Conservation (phyloP, 2,113 vertebrate species). For the Saguinus imperator region DNA sequence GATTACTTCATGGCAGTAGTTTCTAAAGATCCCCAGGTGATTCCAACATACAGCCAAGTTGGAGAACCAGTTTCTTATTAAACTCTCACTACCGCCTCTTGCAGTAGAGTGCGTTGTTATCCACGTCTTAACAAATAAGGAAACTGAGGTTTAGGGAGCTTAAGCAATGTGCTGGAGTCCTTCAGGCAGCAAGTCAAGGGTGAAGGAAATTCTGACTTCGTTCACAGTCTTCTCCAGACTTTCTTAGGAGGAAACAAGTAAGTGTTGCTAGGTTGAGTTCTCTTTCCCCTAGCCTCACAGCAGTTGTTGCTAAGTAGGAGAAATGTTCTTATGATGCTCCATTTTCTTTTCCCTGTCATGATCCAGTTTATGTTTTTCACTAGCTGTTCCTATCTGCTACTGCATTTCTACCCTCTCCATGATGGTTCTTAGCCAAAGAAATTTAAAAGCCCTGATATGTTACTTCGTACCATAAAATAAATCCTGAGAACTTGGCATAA, state of each 20-base stretch:
- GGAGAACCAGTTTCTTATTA: not conserved
- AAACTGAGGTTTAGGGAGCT: not conserved
- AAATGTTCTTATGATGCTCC: not conserved
- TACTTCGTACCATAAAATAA: not conserved
- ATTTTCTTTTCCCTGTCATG: not conserved
- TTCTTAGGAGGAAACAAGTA: not conserved
- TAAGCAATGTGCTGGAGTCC: accelerated
- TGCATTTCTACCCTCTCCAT: not conserved
- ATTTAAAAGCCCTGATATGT: not conserved
- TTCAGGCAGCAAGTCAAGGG: not conserved
- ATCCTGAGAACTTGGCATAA: not conserved
- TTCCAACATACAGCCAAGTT: not conserved
- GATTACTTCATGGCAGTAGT: not conserved
- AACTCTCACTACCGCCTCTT: no score
- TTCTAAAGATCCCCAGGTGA: not conserved
- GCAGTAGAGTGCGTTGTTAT: not conserved
- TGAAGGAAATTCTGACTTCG: not conserved
- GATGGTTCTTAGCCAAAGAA: not conserved
- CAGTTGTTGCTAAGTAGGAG: not conserved
- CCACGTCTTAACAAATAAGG: not conserved
- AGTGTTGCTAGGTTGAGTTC: not conserved
- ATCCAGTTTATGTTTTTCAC: not conserved
- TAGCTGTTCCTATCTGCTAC: not conserved
- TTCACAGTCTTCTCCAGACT: not conserved
- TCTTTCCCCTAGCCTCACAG: accelerated